phyloP scores from a whole-genome alignment of 2,888 invertebrate species.

The Esperia sulphurella region DNA sequence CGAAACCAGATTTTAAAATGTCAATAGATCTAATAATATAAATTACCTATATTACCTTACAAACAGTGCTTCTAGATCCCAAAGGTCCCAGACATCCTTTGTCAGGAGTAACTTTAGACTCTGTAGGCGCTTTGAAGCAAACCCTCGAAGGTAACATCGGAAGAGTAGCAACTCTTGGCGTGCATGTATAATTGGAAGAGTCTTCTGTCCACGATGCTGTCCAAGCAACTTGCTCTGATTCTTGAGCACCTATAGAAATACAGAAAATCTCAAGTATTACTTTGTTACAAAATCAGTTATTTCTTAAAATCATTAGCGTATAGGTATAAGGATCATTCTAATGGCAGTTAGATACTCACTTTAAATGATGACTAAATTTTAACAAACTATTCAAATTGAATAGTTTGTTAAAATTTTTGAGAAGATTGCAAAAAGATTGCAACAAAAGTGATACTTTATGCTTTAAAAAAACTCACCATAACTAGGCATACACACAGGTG shows the following conservation, averaged over 20 bases:
- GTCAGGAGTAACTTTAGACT: slow-evolving; percentile 52
- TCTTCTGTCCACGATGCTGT: slow-evolving; percentile 50
- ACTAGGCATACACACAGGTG: slow-evolving; percentile 79
- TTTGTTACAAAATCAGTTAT: too few relatives aligned
- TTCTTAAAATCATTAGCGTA: too few relatives aligned
- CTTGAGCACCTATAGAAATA: slow-evolving; percentile 13
- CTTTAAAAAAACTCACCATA: slow-evolving; percentile 40
- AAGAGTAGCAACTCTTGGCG: slow-evolving; percentile 71
- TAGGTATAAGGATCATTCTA: too few relatives aligned
- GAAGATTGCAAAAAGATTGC: too few relatives aligned
- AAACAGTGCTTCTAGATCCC: slow-evolving; percentile 65
- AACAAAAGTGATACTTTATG: too few relatives aligned
- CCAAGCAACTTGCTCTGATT: slow-evolving; percentile 39
- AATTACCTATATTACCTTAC: slow-evolving; percentile 51
- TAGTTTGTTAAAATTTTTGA: not conserved
- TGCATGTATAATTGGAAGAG: slow-evolving; percentile 64
- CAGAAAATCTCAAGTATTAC: too few relatives aligned
- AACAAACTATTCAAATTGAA: too few relatives aligned
- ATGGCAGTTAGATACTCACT: too few relatives aligned
- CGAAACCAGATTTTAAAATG: too few relatives aligned
- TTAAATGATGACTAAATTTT: too few relatives aligned
- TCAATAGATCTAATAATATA: too few relatives aligned
- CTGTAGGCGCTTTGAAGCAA: slow-evolving; percentile 52
- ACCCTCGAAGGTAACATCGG: slow-evolving; percentile 65
- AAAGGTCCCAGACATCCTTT: slow-evolving; percentile 78